Percentiles rank a stretch among this genome's conserved stretches.
Conservation (phyloP, 1,140 invertebrate genomes). For the Laupala kohalensis region DNA sequence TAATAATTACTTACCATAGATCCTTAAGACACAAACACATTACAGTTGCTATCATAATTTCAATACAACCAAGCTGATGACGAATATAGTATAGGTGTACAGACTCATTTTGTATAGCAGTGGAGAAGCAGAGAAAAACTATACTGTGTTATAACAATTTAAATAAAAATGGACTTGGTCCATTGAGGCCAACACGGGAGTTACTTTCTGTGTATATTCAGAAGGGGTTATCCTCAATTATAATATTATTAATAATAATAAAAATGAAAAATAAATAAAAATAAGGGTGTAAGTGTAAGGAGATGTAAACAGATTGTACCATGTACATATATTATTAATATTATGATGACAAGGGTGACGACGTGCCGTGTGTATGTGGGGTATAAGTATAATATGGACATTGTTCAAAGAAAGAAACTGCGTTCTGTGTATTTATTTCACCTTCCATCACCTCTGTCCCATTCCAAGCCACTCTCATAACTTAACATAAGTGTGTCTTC, state of each 20-base stretch:
- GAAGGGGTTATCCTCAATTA: slow-evolving; percentile 20
- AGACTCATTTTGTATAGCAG: slow-evolving; percentile 27
- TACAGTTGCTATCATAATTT: neutral
- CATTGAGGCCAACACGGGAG: neutral
- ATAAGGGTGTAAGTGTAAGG: slow-evolving; percentile 26
- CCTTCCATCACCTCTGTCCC: neutral
- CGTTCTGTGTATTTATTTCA: slow-evolving; percentile 2
- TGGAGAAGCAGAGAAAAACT: slow-evolving; percentile 19
- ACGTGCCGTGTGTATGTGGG: slow-evolving; percentile 74
- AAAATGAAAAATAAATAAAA: slow-evolving; percentile 15
- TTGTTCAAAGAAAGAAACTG: slow-evolving; percentile 51
- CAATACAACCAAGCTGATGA: neutral
- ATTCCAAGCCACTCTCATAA: neutral
- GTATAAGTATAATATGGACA: slow-evolving; percentile 72
- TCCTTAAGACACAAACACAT: neutral
- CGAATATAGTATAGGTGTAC: slow-evolving; percentile 27
- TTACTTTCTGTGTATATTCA: slow-evolving; percentile 10
- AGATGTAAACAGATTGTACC: slow-evolving; percentile 51
- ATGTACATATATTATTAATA: slow-evolving; percentile 46
- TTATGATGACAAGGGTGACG: slow-evolving; percentile 65
- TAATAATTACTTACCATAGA: neutral
- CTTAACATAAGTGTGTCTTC: neutral
- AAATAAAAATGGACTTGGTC: slow-evolving; percentile 18
- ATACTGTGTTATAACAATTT: slow-evolving; percentile 25
- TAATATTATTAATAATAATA: slow-evolving; percentile 10